Evolutionary conservation across 2,797 vertebrate species (phyloP).

Genomic region (Pseudochirops corinnae): DNA sequence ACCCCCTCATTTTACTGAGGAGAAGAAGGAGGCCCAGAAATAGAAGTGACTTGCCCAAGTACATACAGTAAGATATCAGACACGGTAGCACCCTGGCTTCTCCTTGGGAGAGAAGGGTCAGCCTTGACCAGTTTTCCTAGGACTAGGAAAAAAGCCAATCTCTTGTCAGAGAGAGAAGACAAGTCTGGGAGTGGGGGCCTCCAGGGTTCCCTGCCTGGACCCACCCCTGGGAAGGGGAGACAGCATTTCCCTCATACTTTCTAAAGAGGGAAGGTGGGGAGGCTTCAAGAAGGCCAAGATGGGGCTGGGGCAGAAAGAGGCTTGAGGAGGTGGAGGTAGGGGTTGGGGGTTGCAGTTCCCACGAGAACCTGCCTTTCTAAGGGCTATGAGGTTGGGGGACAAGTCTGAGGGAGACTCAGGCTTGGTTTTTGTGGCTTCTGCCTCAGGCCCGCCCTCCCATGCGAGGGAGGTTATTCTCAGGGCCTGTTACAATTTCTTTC

Average conservation of each 20-base stretch:
- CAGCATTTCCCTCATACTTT: constrained; percentile 6
- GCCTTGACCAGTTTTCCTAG: background rate
- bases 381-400: background rate
- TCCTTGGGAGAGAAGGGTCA: background rate
- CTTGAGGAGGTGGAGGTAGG: background rate
- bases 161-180: background rate
- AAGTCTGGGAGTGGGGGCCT: background rate
- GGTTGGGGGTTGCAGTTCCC: background rate
- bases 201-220: constrained; percentile 16
- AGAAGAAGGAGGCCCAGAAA: background rate
- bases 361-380: background rate
- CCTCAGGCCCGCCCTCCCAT: background rate
- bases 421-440: background rate
- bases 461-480: background rate
- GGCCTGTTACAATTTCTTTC: background rate
- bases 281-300: constrained; percentile 45
- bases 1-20: background rate
- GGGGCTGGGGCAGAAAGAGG: constrained; percentile 15
- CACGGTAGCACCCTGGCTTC: background rate
- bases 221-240: constrained; percentile 14
- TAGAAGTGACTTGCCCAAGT: background rate
- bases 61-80: background rate
- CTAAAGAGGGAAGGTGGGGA: background rate
- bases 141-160: background rate
- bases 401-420: background rate